Conservation (phyloP, 1,140 invertebrate species). For the Campoletis sonorensis region DNA sequence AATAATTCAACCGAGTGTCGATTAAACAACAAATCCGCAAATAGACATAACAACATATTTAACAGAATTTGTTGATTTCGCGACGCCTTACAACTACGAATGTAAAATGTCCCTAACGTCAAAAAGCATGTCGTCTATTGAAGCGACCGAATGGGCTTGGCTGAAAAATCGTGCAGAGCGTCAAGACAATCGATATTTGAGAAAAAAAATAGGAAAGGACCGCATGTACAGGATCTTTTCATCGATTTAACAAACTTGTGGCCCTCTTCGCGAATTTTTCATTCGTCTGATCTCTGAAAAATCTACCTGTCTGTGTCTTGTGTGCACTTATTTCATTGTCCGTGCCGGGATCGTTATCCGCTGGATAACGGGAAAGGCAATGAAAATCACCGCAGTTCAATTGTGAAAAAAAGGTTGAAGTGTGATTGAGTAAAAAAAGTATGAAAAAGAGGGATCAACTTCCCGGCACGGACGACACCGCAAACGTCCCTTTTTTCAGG, state of each 20-base stretch:
- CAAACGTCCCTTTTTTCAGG: constrained; percentile 50
- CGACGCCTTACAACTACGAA: not conserved
- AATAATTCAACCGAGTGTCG: not conserved
- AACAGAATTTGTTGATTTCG: not conserved
- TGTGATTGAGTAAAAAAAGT: constrained; percentile 31
- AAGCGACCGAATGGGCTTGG: not conserved
- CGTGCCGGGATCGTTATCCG: constrained; percentile 42
- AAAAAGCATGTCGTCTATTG: not conserved
- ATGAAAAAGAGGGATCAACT: constrained; percentile 34
- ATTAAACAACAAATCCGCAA: not conserved
- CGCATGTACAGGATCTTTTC: constrained; percentile 4
- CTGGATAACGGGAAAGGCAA: not conserved
- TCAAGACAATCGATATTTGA: constrained; percentile 38
- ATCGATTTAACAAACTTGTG: constrained; percentile 19
- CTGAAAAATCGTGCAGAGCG: constrained; percentile 32
- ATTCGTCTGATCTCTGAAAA: constrained; percentile 33
- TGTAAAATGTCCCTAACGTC: not conserved
- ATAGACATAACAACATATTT: too few relatives aligned
- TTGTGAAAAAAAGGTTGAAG: not conserved
- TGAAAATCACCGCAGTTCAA: not conserved
- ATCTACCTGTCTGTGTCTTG: constrained; percentile 69
- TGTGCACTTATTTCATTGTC: constrained; percentile 68
- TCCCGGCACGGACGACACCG: constrained; percentile 57
- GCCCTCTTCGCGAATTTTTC: constrained; percentile 34
- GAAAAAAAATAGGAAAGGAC: not conserved